These are phyloP conservation scores for Peucedramus taeniatus DNA, from an alignment of 2,113 vertebrate species.

Conservation along the genomic window DNA sequence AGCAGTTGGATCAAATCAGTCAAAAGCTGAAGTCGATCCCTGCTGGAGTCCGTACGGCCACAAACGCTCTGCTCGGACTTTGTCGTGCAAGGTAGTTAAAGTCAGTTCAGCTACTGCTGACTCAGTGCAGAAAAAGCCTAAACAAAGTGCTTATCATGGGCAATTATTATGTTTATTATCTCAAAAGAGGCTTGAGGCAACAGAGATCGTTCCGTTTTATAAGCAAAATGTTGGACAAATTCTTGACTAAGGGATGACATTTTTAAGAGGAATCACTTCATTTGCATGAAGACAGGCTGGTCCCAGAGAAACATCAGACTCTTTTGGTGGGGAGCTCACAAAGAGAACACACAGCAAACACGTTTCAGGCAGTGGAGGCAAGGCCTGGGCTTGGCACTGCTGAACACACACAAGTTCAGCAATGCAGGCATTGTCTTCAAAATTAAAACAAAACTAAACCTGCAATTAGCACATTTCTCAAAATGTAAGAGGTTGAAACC, in stretches of 20 bases:
- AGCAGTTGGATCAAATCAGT: not conserved
- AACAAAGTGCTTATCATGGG: not conserved
- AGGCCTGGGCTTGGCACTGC: not conserved
- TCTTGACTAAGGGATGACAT: not conserved
- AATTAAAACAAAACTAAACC: not conserved
- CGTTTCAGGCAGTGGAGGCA: not conserved
- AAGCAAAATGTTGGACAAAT: not conserved
- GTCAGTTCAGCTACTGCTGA: not conserved
- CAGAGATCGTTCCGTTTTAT: not conserved
- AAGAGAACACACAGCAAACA: not conserved
- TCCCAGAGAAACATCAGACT: not conserved
- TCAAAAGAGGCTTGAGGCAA: not conserved
- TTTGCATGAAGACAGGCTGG: not conserved
- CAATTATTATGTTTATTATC: not conserved
- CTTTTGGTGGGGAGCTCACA: not conserved
- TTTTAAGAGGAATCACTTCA: not conserved
- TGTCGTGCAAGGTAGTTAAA: not conserved
- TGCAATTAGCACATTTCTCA: not conserved
- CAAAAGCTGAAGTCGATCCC: not conserved
- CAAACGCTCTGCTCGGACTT: not conserved
- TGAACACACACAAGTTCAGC: not conserved
- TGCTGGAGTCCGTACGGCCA: not conserved
- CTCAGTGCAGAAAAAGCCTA: not conserved
- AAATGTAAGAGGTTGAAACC: not conserved
- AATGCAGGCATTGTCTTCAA: not conserved